phyloP scores from a whole-genome alignment of 2,113 vertebrate species.

The Anser brachyrhynchus region DNA sequence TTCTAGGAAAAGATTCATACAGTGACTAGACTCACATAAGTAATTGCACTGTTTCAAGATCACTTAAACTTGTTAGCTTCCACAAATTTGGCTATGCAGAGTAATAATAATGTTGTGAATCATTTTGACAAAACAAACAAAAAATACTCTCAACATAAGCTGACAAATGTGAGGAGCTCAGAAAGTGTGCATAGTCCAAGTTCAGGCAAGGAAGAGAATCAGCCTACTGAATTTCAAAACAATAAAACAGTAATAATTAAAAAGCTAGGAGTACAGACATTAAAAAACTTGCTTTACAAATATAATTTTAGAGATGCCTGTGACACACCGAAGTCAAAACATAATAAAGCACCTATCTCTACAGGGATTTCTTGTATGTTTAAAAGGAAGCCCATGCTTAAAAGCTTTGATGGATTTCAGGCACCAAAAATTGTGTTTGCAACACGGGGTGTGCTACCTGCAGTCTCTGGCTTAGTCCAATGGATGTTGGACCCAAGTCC shows the following conservation, averaged over 20 bases:
- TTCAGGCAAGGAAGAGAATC: not conserved
- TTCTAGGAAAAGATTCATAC: not conserved
- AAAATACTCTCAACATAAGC: not conserved
- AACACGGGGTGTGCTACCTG: not conserved
- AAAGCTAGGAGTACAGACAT: not conserved
- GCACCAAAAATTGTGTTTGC: accelerated
- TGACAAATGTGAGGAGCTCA: not conserved
- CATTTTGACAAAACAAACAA: not conserved
- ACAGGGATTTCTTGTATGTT: not conserved
- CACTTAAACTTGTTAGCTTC: not conserved
- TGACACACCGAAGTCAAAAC: not conserved
- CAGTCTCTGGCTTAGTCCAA: not conserved
- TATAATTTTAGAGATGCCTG: not conserved
- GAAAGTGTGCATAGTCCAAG: not conserved
- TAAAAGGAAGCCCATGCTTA: not conserved
- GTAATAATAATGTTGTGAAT: not conserved
- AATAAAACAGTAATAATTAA: not conserved
- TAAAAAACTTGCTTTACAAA: not conserved
- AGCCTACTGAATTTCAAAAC: conserved; percentile 15
- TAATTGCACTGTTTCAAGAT: not conserved
- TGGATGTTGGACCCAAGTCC: too few species aligned
- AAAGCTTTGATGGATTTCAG: not conserved
- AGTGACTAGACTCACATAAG: not conserved
- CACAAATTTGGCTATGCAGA: not conserved
- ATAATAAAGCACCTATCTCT: not conserved